phyloP scores from a whole-genome alignment of 64 coral and sea anemone genomes.

The Acropora tenuis region DNA sequence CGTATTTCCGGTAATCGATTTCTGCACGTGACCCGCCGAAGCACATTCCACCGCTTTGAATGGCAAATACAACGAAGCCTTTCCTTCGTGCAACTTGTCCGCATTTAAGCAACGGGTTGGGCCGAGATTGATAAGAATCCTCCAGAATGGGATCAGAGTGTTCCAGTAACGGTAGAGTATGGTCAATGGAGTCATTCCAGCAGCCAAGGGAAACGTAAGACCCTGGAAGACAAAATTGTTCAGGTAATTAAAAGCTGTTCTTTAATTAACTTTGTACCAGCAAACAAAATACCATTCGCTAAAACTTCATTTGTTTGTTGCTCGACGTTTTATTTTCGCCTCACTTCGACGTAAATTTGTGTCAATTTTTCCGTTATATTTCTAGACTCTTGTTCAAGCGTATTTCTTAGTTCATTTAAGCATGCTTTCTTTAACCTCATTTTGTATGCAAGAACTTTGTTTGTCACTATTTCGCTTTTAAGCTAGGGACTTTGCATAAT shows the following conservation, averaged over 20 bases:
- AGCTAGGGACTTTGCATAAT: no score
- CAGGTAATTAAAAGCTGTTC: not conserved
- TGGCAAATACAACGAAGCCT: constrained; percentile 78
- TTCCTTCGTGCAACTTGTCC: constrained; percentile 71
- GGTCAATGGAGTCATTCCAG: constrained; percentile 74
- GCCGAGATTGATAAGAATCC: constrained; percentile 78
- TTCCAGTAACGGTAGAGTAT: constrained; percentile 61
- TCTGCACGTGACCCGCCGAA: constrained; percentile 73
- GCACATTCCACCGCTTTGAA: constrained; percentile 86
- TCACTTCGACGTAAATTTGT: no score
- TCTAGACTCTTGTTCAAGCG: no score
- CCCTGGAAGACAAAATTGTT: constrained; percentile 19
- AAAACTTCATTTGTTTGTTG: no score
- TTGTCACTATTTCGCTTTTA: no score
- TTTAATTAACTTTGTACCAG: no score
- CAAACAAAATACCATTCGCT: no score
- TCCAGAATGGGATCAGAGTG: constrained; percentile 67
- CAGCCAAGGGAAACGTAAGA: constrained; percentile 79
- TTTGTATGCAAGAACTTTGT: no score
- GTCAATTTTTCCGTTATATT: no score
- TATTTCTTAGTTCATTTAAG: no score
- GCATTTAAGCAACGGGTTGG: constrained; percentile 72
- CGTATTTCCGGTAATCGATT: constrained; percentile 62
- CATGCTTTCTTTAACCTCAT: no score
- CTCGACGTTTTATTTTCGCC: no score